Evolutionary conservation across 1,140 invertebrate species (phyloP), one percentile per base, ranked within the genome.

Genomic region (Tyrophagus putrescentiae): DNA sequence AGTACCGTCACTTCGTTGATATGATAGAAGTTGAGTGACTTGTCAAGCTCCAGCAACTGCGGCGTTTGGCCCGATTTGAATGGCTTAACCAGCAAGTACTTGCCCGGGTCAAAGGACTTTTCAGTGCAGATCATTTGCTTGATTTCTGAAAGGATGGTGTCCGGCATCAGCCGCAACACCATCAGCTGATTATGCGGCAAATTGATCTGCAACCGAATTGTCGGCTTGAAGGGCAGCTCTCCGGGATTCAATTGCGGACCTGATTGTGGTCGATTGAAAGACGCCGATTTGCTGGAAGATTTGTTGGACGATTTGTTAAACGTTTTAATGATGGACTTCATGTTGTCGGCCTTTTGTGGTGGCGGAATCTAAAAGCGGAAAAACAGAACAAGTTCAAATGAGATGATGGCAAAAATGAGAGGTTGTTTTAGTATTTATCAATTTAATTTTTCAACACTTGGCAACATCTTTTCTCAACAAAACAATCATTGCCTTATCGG

Each of bases 111-210:
- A 60, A 89, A 71, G 70, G 81, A 79, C 69, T 87, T 87, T 67
- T 88, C 85, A n/a, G 77, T 75, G 67, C 87, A 89, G 4, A 87
- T 82, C 69, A 82, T 78, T 27, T 76, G 72, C 62, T 87, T 75
- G 44, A 84, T 78, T 65, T 84, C 79, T 56, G 78, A 73, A 33
- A 87, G 70, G 42, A 77, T 72, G 57, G 79, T 78, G 70, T 80
- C 76, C 54, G 81, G 78, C 69, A 82, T 78, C 59, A 85, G 80
- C 63, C 84, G 72, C 34, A 79, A 77, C 0, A 87, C 84, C 68
- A 82, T 85, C 25, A 89, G 76, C 72, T 91, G 86, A 71, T 85
- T 84, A 54, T 81, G 78, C 11, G 87, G 87, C 60, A 91, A 72
- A 69, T 87, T 82, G n/a, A 91, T 83, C 73, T 83, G 72, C 60